These are phyloP conservation scores for Elaphurus davidianus DNA, from an alignment of 2,113 vertebrate genomes.

Conservation along the genomic window DNA sequence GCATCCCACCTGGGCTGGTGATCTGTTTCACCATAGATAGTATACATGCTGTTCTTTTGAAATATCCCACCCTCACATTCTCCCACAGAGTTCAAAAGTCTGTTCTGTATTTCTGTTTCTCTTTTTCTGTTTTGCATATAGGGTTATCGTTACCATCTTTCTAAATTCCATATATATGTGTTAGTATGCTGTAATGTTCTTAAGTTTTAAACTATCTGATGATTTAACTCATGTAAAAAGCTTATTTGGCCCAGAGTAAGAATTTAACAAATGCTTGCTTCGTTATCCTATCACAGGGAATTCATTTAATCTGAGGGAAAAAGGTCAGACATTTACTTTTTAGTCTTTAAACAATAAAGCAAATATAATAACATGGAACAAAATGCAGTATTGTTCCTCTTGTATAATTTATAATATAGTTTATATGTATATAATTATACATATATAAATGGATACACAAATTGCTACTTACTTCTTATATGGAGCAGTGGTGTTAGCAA, in stretches of 20 bases:
- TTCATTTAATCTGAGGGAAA: background rate
- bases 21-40: no score
- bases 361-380: background rate
- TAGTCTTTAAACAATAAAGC: background rate
- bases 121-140: no score
- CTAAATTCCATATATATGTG: no score
- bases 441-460: background rate
- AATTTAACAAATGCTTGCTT: background rate
- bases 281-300: background rate
- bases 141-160: no score
- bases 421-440: background rate
- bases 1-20: no score
- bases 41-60: no score
- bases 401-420: background rate
- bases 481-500: background rate
- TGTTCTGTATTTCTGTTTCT: no score
- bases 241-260: background rate
- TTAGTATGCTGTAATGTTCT: no score
- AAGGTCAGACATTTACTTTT: background rate
- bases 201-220: slow-evolving; percentile 7
- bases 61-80: no score
- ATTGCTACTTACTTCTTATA: background rate
- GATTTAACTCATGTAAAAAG: background rate
- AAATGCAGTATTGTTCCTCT: background rate
- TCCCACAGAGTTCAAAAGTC: no score